A percentile compares a stretch with the other conserved stretches of the same genome.
Evolutionary conservation across 92 coral and sea anemone species (phyloP).

Genomic region (Phymanthus crucifer): DNA sequence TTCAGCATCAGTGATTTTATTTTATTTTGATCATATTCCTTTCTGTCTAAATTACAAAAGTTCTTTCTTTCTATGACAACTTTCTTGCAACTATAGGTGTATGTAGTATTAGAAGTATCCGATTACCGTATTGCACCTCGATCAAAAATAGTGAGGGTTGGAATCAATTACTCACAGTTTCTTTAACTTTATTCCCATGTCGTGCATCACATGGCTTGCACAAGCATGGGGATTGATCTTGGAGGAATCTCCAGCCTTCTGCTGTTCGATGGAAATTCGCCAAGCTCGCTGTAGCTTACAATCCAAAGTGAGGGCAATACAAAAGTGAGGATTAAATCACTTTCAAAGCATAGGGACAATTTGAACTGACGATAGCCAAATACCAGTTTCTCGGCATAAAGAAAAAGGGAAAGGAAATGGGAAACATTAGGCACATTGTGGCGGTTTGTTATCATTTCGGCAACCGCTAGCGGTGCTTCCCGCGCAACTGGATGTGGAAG

Average conservation of each 20-base stretch:
- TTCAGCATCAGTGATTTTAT: no score
- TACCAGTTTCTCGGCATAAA: conserved; percentile 24
- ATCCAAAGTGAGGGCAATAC: conserved; percentile 32
- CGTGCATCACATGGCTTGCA: conserved; percentile 43
- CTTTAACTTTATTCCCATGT: conserved; percentile 19
- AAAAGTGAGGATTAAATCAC: conserved; percentile 37
- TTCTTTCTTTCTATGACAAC: no score
- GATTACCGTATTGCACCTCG: not conserved
- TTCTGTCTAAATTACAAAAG: no score
- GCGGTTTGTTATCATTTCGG: conserved; percentile 50
- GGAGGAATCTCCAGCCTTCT: not conserved
- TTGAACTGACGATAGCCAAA: conserved; percentile 20
- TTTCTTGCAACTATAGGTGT: no score
- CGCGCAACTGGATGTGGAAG: conserved; percentile 36
- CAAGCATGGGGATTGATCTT: conserved; percentile 30
- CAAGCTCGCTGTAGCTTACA: conserved; percentile 39
- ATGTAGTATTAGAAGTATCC: not conserved
- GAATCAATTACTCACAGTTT: conserved; percentile 19
- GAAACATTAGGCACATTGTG: conserved; percentile 32
- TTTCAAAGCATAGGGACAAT: conserved; percentile 32
- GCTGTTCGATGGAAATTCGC: conserved; percentile 6
- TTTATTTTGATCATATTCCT: no score
- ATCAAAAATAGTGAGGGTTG: not conserved
- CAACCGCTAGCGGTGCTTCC: conserved; percentile 47
- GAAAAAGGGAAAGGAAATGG: conserved; percentile 22